These are phyloP conservation scores for Nothoprocta perdicaria DNA, from an alignment of 2,113 vertebrate genomes.

Conservation along the genomic window DNA sequence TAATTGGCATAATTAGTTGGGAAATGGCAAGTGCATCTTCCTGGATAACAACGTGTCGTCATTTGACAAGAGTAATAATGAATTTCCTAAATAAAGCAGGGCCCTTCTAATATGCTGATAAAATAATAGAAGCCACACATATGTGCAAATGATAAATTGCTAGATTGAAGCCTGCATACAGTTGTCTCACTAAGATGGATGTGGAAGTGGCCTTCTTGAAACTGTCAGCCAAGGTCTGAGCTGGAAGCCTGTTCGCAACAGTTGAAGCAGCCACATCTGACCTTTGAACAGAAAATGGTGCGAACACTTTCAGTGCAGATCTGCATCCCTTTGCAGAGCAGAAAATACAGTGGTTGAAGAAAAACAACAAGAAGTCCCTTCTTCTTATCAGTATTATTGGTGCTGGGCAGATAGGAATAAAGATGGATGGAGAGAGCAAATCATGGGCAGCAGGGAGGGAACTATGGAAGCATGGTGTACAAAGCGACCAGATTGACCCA, in stretches of 20 bases:
- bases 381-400: not conserved
- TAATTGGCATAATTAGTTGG: constrained; percentile 73
- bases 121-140: constrained; percentile 49
- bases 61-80: constrained; percentile 65
- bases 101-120: constrained; percentile 44
- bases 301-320: fast-evolving
- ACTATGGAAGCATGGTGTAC: not conserved
- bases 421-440: not conserved
- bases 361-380: not conserved
- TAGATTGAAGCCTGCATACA: constrained; percentile 20
- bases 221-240: not conserved
- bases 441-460: not conserved
- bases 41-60: constrained; percentile 56
- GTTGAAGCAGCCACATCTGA: not conserved
- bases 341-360: not conserved
- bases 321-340: not conserved
- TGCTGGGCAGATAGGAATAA: not conserved
- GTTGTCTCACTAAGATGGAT: constrained; percentile 54
- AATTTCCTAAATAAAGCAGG: constrained; percentile 66
- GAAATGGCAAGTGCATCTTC: constrained; percentile 62
- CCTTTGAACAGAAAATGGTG: not conserved
- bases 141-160: constrained; percentile 44
- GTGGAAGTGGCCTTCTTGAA: constrained; percentile 34
- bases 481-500: constrained; percentile 28
- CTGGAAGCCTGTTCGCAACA: not conserved